Base-by-base conservation (phyloP, 2,888 invertebrate species). In the Brachyopa scutellaris region DNA sequence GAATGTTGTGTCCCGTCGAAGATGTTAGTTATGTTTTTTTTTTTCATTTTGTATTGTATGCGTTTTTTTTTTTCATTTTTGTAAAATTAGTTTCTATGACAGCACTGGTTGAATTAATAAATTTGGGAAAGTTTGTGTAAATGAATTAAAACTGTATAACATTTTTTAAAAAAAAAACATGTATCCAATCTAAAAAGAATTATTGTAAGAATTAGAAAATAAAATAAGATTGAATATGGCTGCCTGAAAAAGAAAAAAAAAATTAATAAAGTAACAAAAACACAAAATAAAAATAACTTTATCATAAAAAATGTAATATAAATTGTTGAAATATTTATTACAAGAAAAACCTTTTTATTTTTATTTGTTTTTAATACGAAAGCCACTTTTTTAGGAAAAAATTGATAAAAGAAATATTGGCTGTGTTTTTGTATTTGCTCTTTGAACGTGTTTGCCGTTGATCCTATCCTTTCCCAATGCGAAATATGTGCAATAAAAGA, bases 401-500 rank as follows among this genome's bases (percentile, higher is more conserved):
- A 11, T 26, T 53, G 40, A 45, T 21, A 42, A 51, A 36, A 49
- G 31, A 55, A 55, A 38, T n/a, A 53, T 51, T 13, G 23, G 26
- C 45, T 53, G 45, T 57, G 62, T n/a, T n/a, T 49, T 47, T 77
- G 17, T 13, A 23, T 26, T 38, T 13, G 36, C n/a, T n/a, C 19
- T 31, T 66, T 69, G 8, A 11, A 51, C 29, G 13, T 57, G n/a
- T 53, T 69, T 49, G 51, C 26, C 33, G 38, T 29, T 36, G 38
- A 49, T 62, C 15, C 45, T 61, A 19, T 47, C n/a, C 13, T 55
- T 59, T 57, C n/a, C 38, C 64, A 73, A 73, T 57, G 62, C 62
- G 55, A 78, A 72, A 59, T 72, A 80, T 80, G 80, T 80, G 80
- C 80, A 80, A 59, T 64, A 59, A 76, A 57, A 17, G 15, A 64